A percentile compares a stretch with the other conserved stretches of the same genome.
These are phyloP conservation scores for Drosophila ercepeae DNA, from an alignment of 1,140 invertebrate genomes.

Conservation along the genomic window DNA sequence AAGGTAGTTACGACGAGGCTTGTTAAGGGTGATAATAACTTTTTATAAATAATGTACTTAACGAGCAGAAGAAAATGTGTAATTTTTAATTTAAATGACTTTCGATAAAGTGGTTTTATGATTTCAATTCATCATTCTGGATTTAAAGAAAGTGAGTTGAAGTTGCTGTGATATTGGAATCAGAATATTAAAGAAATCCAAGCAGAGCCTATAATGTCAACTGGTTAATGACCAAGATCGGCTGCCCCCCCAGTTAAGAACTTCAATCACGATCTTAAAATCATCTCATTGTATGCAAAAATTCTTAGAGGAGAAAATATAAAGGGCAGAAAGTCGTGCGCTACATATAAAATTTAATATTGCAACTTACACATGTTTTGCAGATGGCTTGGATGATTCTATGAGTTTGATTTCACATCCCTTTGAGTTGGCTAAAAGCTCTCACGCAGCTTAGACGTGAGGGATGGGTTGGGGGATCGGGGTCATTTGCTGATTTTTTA, in stretches of 20 bases:
- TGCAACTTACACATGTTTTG: conserved; percentile 50
- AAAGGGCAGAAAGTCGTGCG: conserved; percentile 58
- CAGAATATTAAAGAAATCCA: neutral
- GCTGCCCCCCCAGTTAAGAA: conserved; percentile 9
- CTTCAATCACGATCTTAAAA: conserved; percentile 60
- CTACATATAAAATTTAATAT: conserved; percentile 81
- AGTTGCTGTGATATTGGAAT: neutral
- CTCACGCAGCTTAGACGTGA: conserved; percentile 51
- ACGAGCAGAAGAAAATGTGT: conserved; percentile 1
- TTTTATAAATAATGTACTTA: conserved; percentile 31
- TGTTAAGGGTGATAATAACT: conserved; percentile 37
- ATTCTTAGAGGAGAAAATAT: conserved; percentile 18
- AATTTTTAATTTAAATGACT: conserved; percentile 24
- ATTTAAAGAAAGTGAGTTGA: neutral
- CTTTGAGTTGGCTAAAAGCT: conserved; percentile 48
- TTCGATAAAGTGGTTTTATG: conserved; percentile 4
- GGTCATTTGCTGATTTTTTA: conserved; percentile 77
- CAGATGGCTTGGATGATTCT: conserved; percentile 30
- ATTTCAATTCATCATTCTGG: conserved; percentile 9
- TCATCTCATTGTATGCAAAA: conserved; percentile 68
- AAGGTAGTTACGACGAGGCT: conserved; percentile 30
- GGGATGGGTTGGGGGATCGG: conserved; percentile 25
- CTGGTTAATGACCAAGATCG: conserved; percentile 27
- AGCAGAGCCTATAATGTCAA: conserved; percentile 3
- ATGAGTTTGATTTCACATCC: conserved; percentile 4